phyloP scores from a whole-genome alignment of 2,888 invertebrate genomes.

The Yponomeuta plumbellus region DNA sequence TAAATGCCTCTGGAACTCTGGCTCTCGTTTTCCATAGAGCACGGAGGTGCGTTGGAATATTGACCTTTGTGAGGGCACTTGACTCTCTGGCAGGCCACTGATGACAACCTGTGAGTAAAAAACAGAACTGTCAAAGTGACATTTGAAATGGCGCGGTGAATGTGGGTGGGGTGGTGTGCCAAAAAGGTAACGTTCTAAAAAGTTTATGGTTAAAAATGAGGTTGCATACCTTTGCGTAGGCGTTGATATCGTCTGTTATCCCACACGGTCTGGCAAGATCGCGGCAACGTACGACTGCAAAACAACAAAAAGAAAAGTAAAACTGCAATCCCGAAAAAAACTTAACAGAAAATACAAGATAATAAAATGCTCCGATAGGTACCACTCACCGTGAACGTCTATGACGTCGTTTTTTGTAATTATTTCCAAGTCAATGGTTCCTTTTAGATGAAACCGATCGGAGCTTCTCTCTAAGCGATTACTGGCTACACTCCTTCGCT shows the following conservation, averaged over 20 bases:
- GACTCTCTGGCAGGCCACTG: slow-evolving; percentile 62
- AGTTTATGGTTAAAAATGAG: not conserved
- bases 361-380: slow-evolving; percentile 49
- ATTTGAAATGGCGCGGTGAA: not conserved
- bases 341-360: slow-evolving; percentile 18
- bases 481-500: slow-evolving; percentile 71
- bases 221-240: slow-evolving; percentile 84
- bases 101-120: slow-evolving; percentile 71
- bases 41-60: slow-evolving; percentile 88
- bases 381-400: slow-evolving; percentile 83
- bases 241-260: slow-evolving; percentile 81
- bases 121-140: not conserved
- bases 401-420: slow-evolving; percentile 75
- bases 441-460: slow-evolving; percentile 62
- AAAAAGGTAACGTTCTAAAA: not conserved
- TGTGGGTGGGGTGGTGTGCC: no score
- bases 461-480: slow-evolving; percentile 56
- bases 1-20: slow-evolving; percentile 87
- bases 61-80: slow-evolving; percentile 67
- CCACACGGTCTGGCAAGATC: slow-evolving; percentile 82
- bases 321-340: slow-evolving; percentile 12
- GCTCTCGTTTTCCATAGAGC: slow-evolving; percentile 84
- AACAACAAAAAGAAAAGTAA: slow-evolving; percentile 36
- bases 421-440: slow-evolving; percentile 80
- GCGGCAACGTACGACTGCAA: slow-evolving; percentile 84